Evolutionary conservation across 2,888 invertebrate genomes (phyloP).

Genomic region (Caenorhabditis plicata): DNA sequence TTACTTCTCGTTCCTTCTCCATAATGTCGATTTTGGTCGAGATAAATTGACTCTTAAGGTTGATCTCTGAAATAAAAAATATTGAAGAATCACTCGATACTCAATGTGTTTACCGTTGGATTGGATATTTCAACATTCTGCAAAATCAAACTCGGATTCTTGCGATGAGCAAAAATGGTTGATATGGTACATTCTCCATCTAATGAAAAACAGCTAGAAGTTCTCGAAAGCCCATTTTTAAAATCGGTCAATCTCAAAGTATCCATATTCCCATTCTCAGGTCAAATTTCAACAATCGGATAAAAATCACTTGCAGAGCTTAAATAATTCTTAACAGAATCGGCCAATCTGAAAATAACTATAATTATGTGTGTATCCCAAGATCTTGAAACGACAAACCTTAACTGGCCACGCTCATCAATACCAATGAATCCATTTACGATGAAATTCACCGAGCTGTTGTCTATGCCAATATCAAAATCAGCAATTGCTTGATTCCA

Average conservation of each 20-base stretch:
- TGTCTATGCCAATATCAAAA: slow-evolving; percentile 29
- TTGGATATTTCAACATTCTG: slow-evolving; percentile 53
- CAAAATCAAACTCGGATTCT: slow-evolving; percentile 44
- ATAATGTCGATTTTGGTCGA: slow-evolving; percentile 17
- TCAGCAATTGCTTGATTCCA: slow-evolving; percentile 21
- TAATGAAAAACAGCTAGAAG: slow-evolving; percentile 31
- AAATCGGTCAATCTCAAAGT: slow-evolving; percentile 36
- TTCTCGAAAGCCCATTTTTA: slow-evolving; percentile 28
- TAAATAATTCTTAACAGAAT: too few species aligned
- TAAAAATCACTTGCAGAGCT: slow-evolving; percentile 25
- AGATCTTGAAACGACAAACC: too few species aligned
- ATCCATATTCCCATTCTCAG: slow-evolving; percentile 12
- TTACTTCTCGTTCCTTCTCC: slow-evolving; percentile 16
- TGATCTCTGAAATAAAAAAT: slow-evolving; percentile 18
- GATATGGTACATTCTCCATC: slow-evolving; percentile 50
- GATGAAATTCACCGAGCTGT: slow-evolving; percentile 46
- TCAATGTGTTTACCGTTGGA: slow-evolving; percentile 43
- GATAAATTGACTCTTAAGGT: slow-evolving; percentile 17
- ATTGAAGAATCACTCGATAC: not conserved
- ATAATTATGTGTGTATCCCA: too few species aligned
- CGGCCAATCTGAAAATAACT: too few species aligned
- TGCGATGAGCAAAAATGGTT: slow-evolving; percentile 50
- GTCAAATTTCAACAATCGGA: slow-evolving; percentile 20
- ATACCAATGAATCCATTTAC: slow-evolving; percentile 59
- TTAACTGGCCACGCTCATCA: slow-evolving; percentile 39